Base-by-base conservation (phyloP, 37 sponge, comb jelly and placozoan genomes). In the Diacarnus erythraeanus region DNA sequence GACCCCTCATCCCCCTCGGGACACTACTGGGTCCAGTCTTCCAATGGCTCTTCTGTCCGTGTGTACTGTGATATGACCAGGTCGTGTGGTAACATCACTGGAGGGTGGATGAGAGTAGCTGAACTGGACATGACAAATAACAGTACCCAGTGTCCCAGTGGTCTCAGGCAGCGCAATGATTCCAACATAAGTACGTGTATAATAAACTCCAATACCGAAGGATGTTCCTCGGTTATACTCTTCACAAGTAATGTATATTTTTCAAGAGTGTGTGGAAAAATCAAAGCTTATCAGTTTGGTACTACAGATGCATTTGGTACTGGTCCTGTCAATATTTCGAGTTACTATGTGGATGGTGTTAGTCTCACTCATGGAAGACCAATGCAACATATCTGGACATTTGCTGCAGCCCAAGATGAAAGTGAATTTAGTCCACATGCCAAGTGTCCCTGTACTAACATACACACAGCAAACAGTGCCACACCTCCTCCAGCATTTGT, bases 51-150 rank as follows among this genome's bases (percentile, higher is more conserved):
- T 20, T 2, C 77, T 61, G 34, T 61, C 10, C 33, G 3, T 38
- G 54, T 60, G 27, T 76, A 61, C 64, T 76, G 77, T 38, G 77
- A 76, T 26, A 76, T 76, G 77, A 61, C 61, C 26, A 61, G 77
- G 77, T 43, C 63, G 23, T 76, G 77, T 42, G 42, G 42, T 34
- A 38, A 38, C 23, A 38, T 60, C 40, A 40, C 61, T 60, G 77
- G 77, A 38, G 63, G 63, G 27, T 76, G 77, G 77, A 76, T 76
- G 64, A 76, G 42, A 42, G 42, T 76, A 42, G 63, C 63, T 22
- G 40, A 38, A 57, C 61, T 76, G 40, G 77, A 76, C 64, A 76
- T 76, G 77, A 76, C 40, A 6, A 33, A 76, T n/a, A 35, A 22
- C 64, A 21, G 21, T 12, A 59, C 4, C 42, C 61, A 76, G 63